These are phyloP conservation scores for Drosophila burlai DNA, from an alignment of 1,140 invertebrate genomes.

Conservation along the genomic window DNA sequence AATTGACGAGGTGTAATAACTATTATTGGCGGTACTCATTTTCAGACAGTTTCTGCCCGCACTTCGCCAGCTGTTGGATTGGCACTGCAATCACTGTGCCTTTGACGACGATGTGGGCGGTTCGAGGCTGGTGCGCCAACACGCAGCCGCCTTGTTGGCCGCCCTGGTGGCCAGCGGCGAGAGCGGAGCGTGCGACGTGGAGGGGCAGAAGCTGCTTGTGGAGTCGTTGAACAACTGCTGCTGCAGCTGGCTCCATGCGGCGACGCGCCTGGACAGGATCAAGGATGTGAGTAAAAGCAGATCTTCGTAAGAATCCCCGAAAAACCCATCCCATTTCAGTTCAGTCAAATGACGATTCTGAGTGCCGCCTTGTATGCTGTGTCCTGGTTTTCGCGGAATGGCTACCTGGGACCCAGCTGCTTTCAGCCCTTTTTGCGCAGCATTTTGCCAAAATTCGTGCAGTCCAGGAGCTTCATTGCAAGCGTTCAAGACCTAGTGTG, in stretches of 20 bases:
- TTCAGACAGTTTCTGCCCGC: conserved; percentile 77
- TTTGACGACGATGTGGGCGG: conserved; percentile 65
- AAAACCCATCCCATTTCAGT: conserved; percentile 37
- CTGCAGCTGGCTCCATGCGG: conserved; percentile 78
- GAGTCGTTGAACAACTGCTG: conserved; percentile 74
- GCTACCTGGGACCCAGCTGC: conserved; percentile 28
- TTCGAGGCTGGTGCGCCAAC: conserved; percentile 73
- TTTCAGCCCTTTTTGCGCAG: conserved; percentile 60
- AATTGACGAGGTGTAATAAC: conserved; percentile 31
- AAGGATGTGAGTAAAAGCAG: conserved; percentile 67
- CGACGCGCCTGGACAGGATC: conserved; percentile 28
- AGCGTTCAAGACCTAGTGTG: conserved; percentile 62
- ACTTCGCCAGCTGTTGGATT: conserved; percentile 77
- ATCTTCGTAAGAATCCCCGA: neutral
- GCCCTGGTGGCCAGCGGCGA: conserved; percentile 66
- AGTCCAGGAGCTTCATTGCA: conserved; percentile 57
- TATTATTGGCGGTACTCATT: conserved; percentile 36
- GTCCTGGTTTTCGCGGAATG: conserved; percentile 59
- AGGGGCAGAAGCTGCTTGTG: conserved; percentile 56
- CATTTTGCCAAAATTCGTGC: conserved; percentile 69
- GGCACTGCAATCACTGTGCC: conserved; percentile 80
- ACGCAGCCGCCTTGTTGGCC: conserved; percentile 78
- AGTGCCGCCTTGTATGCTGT: conserved; percentile 63
- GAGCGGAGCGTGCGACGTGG: conserved; percentile 59
- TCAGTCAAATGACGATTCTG: conserved; percentile 73